Conservation (phyloP, 2,797 vertebrate genomes). For the Tragelaphus eurycerus region DNA sequence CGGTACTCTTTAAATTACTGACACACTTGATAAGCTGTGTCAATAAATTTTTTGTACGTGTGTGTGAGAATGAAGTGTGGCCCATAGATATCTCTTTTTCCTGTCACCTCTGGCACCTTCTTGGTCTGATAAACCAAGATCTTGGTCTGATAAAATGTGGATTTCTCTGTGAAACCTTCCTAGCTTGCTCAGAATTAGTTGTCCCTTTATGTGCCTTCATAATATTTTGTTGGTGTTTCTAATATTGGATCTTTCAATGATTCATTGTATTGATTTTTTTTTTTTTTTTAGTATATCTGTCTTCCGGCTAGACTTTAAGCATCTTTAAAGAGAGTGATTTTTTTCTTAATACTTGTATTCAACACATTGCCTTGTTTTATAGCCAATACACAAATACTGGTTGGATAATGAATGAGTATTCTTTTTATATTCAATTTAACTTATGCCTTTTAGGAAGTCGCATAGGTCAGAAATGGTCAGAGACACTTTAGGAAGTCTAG, state of each 20-base stretch:
- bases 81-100: background rate
- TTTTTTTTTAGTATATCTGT: background rate
- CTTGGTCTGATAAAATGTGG: background rate
- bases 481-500: slow-evolving; percentile 31
- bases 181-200: background rate
- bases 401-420: background rate
- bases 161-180: background rate
- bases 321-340: background rate
- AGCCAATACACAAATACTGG: background rate
- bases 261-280: background rate
- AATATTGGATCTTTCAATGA: background rate
- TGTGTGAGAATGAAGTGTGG: background rate
- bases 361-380: background rate
- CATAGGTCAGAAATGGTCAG: background rate
- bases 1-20: background rate
- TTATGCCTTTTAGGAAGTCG: background rate
- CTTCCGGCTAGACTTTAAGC: background rate
- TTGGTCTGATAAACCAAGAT: background rate
- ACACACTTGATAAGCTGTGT: background rate
- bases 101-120: background rate
- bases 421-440: background rate
- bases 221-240: slow-evolving; percentile 8
- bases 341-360: background rate
- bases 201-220: background rate
- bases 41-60: background rate